Evolutionary conservation across 2,113 vertebrate species (phyloP).

Genomic region (Mellivora capensis): DNA sequence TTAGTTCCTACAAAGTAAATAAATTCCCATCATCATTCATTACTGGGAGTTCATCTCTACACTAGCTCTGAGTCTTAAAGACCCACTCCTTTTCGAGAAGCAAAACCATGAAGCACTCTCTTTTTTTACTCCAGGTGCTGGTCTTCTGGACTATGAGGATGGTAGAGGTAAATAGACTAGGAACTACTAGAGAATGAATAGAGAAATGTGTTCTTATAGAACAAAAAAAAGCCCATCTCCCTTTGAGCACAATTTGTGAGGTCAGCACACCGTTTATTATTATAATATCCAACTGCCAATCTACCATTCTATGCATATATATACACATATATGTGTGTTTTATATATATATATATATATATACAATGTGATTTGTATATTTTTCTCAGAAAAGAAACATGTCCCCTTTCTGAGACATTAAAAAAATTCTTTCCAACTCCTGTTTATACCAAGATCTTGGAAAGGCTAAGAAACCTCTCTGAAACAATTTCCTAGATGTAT

Average conservation of each 20-base stretch:
- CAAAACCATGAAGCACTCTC: not conserved
- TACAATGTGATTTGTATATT: not conserved
- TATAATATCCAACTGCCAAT: not conserved
- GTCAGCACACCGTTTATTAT: not conserved
- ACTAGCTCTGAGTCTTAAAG: not conserved
- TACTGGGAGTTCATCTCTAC: not conserved
- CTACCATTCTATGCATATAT: not conserved
- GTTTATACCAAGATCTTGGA: not conserved
- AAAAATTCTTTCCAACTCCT: not conserved
- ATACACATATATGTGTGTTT: fast-evolving
- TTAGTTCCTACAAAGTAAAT: not conserved
- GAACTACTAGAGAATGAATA: not conserved
- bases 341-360: fast-evolving
- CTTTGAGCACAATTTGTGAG: not conserved
- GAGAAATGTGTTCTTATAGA: not conserved
- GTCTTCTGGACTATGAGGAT: conserved; percentile 66
- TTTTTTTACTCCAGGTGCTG: conserved; percentile 47
- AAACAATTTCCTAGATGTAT: conserved; percentile 1
- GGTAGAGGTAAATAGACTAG: conserved; percentile 37
- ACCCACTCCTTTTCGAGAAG: not conserved
- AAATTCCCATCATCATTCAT: not conserved
- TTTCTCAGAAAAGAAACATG: not conserved
- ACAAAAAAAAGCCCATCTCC: not conserved
- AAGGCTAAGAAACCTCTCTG: not conserved
- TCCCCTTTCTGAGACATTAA: not conserved